phyloP scores from a whole-genome alignment of 1,140 invertebrate genomes.

The Drosophila ficusphila region DNA sequence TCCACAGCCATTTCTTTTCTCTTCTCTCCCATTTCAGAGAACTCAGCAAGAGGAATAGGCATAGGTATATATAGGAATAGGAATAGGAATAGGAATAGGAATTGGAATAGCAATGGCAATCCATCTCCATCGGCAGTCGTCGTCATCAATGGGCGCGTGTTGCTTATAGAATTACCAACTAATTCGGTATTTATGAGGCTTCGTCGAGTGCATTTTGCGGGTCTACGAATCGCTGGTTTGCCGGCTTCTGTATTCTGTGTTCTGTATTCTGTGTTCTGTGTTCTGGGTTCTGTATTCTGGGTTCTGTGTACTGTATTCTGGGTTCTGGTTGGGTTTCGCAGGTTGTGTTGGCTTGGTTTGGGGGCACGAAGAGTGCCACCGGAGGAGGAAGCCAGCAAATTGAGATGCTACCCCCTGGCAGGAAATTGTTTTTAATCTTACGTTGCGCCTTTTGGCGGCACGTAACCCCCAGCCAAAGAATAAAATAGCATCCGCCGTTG shows the following conservation, averaged over 20 bases:
- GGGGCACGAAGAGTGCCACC: too few species aligned
- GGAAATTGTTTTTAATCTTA: conserved; percentile 79
- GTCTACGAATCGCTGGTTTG: conserved; percentile 49
- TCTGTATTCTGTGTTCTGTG: too few species aligned
- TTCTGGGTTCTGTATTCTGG: too few species aligned
- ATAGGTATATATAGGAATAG: too few species aligned
- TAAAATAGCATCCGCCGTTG: conserved; percentile 4
- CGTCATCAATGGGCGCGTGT: conserved; percentile 82
- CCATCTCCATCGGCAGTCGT: conserved; percentile 30
- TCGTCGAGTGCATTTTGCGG: conserved; percentile 76
- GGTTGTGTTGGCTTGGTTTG: neutral
- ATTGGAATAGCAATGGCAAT: conserved; percentile 10
- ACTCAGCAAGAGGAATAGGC: too few species aligned
- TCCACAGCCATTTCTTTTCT: conserved; percentile 1
- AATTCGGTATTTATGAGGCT: conserved; percentile 84
- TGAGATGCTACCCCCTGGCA: conserved; percentile 64
- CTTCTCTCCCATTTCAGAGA: conserved; percentile 5
- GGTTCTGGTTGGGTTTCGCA: neutral
- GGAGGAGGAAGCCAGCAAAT: conserved; percentile 75
- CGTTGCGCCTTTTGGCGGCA: conserved; percentile 64
- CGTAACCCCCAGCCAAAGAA: conserved; percentile 31
- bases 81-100: too few species aligned
- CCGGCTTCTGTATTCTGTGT: too few species aligned
- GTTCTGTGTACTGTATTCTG: too few species aligned
- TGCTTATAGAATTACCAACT: conserved; percentile 84